Percentiles rank a stretch among this genome's conserved stretches.
Conservation (phyloP, 2,888 invertebrate genomes). For the Elmis aenea region DNA sequence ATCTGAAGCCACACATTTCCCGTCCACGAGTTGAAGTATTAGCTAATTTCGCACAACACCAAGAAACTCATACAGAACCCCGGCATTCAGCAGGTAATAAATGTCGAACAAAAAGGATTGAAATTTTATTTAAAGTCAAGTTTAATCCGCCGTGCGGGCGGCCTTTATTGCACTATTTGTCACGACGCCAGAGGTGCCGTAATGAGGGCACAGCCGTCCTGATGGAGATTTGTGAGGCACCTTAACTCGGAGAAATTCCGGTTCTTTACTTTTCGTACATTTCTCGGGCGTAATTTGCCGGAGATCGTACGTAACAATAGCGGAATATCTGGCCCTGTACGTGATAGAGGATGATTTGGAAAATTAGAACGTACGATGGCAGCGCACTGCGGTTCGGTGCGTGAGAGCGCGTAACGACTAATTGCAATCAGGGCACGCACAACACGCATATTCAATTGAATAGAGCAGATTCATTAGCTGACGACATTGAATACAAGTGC, state of each 20-base stretch:
- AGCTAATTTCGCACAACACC: no score
- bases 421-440: slow-evolving; percentile 22
- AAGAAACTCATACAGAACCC: no score
- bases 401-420: slow-evolving; percentile 17
- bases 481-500: no score
- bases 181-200: slow-evolving; percentile 23
- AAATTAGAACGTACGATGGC: no score
- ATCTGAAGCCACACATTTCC: no score
- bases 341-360: slow-evolving; percentile 18
- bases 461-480: slow-evolving; percentile 20
- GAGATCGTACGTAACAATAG: slow-evolving; percentile 16
- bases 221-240: slow-evolving; percentile 27
- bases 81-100: no score
- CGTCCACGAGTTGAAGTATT: no score
- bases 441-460: slow-evolving; percentile 22
- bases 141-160: slow-evolving; percentile 20
- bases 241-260: slow-evolving; percentile 8
- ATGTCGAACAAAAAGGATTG: slow-evolving; percentile 13
- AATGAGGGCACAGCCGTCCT: slow-evolving; percentile 25
- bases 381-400: no score
- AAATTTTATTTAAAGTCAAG: slow-evolving; percentile 20
- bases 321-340: slow-evolving; percentile 14
- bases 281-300: slow-evolving; percentile 14
- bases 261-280: slow-evolving; percentile 8
- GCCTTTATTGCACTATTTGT: slow-evolving; percentile 30